These are phyloP conservation scores for Herpetotheres cachinnans DNA, from an alignment of 2,113 vertebrate species.

Conservation along the genomic window DNA sequence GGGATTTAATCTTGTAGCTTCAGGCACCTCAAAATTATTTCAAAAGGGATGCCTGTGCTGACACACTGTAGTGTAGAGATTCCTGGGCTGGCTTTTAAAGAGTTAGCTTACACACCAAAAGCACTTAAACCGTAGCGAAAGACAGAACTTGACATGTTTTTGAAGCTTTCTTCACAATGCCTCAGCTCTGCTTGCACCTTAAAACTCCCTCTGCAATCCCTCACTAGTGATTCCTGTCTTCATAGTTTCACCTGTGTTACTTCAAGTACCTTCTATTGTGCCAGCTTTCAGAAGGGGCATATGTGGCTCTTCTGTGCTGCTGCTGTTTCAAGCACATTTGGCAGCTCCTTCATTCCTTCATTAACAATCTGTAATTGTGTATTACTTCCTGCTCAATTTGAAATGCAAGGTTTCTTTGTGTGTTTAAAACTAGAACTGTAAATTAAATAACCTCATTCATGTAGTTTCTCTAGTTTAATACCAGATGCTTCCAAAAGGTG, in stretches of 20 bases:
- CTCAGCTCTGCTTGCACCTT: not conserved
- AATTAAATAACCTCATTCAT: not conserved
- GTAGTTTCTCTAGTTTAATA: not conserved
- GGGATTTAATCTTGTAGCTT: not conserved
- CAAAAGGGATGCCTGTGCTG: not conserved
- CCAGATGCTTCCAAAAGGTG: not conserved
- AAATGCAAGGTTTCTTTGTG: not conserved
- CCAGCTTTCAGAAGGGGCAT: not conserved
- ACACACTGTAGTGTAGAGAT: not conserved
- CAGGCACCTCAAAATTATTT: not conserved
- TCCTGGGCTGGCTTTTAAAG: not conserved
- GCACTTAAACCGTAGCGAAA: not conserved
- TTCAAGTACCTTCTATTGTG: not conserved
- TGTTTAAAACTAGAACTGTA: not conserved
- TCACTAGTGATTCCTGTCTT: not conserved
- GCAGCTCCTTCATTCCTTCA: not conserved
- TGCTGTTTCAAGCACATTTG: not conserved
- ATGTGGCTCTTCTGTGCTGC: not conserved
- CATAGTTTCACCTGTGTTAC: not conserved
- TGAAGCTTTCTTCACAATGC: not conserved
- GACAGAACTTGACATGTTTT: not conserved
- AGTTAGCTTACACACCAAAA: not conserved
- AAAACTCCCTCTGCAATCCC: not conserved
- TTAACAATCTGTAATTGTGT: not conserved
- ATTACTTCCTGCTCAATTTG: not conserved